Evolutionary conservation across 2,113 vertebrate genomes (phyloP), one percentile per base, ranked within the genome.

Genomic region (Indri indri): DNA sequence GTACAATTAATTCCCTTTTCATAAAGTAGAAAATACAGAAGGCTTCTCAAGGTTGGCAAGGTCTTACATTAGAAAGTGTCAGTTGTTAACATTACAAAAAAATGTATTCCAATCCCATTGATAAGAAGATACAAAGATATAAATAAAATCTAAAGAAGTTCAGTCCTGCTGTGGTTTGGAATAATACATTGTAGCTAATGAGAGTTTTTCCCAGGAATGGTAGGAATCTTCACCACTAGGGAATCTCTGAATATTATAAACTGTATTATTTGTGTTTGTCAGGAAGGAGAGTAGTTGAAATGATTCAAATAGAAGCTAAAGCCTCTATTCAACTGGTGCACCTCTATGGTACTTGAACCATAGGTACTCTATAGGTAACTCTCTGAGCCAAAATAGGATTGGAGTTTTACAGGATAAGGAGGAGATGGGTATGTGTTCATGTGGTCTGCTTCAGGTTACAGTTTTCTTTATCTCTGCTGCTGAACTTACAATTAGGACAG

Each of bases 391-490:
- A 30, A 59, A 42, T 34, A 66, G 45, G 25, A 34, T 13, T 30
- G 80, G 37, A 50, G 40, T 77, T 59, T 63, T 27, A 34, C 1
- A 45, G 25, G 4, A 12, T 3, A 30, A 11, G 42, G 11, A 47
- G 47, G n/a, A 66, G 10, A 50, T 3, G 6, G 5, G 4, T 45
- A 2, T 0, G 0, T 37, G 7, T 73, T 25, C 54, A n/a, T 80
- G 13, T 27, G 54, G 30, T 61, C 52, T 30, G 23, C 32, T 57
- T 14, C 47, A 47, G 6, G 18, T 34, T 37, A 12, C 13, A n/a
- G 11, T 22, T 81, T 52, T 45, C 76, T 40, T 59, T 73, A 40
- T 65, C 61, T 84, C 34, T 50, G 27, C n/a, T 30, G 4, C 42
- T 52, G n/a, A 88, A 68, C 23, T 77, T 63, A 0, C 59, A 40